phyloP scores from a whole-genome alignment of 2,888 invertebrate genomes.

The Lamellibrachia satsuma region DNA sequence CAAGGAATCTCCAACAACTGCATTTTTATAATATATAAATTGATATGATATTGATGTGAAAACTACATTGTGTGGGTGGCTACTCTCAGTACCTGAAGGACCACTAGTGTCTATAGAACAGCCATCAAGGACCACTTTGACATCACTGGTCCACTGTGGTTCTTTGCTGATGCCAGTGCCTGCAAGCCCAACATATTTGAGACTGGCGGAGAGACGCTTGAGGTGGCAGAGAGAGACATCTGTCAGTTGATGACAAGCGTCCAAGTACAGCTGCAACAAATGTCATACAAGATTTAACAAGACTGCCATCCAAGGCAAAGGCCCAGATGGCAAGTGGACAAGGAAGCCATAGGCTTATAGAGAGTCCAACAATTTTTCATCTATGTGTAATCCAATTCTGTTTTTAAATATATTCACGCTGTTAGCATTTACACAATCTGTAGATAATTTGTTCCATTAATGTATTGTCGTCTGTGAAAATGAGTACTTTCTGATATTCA shows the following conservation, averaged over 20 bases:
- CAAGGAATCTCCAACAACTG: no score
- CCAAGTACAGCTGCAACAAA: neutral
- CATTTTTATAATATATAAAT: no score
- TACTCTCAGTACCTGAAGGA: neutral
- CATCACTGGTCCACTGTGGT: neutral
- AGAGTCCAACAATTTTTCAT: no score
- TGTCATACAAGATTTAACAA: neutral
- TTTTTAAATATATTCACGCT: no score
- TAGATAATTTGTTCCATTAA: no score
- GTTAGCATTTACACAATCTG: no score
- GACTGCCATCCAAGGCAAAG: no score
- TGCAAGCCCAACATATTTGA: neutral
- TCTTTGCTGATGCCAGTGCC: neutral
- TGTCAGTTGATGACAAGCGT: neutral
- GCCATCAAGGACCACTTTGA: neutral
- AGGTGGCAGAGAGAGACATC: neutral
- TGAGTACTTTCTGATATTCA: no score
- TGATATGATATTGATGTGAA: neutral
- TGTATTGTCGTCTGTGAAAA: no score
- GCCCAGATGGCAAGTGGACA: no score
- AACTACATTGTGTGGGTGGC: neutral
- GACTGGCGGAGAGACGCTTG: neutral
- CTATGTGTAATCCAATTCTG: no score
- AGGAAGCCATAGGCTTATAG: no score
- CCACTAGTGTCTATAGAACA: neutral